A percentile compares a stretch with the other conserved stretches of the same genome.
Conservation (phyloP, 2,888 invertebrate species). For the Gastracanthus pulcherrimus region DNA sequence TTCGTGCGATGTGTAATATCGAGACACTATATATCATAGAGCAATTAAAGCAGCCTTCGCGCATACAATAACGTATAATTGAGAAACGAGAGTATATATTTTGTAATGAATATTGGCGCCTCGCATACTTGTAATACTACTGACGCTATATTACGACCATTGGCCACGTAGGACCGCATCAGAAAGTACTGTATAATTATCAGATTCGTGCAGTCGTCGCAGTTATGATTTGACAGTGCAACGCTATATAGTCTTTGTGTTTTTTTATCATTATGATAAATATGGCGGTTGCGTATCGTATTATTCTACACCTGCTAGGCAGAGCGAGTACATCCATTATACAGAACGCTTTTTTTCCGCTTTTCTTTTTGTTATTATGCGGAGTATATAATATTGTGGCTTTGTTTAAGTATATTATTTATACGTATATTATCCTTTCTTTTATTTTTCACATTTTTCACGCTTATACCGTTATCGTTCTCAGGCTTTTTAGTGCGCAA, state of each 20-base stretch:
- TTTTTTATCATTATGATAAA: background rate
- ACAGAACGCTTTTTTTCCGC: conserved; percentile 12
- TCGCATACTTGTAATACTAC: conserved; percentile 24
- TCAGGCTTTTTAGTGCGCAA: background rate
- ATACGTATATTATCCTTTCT: conserved; percentile 1
- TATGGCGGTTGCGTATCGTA: conserved; percentile 2
- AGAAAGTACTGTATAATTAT: conserved; percentile 22
- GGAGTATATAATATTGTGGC: conserved; percentile 6
- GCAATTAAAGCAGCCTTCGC: conserved; percentile 33
- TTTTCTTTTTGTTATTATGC: background rate
- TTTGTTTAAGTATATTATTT: conserved; percentile 22
- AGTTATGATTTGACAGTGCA: conserved; percentile 7
- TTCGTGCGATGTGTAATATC: conserved; percentile 21
- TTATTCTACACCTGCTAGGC: conserved; percentile 22
- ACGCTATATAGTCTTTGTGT: background rate
- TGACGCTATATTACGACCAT: conserved; percentile 15
- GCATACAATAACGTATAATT: conserved; percentile 1
- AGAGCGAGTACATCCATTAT: conserved; percentile 22
- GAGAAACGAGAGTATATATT: conserved; percentile 14
- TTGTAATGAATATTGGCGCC: conserved; percentile 18
- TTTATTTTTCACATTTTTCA: background rate
- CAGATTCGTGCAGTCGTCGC: background rate
- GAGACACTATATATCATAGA: conserved; percentile 14
- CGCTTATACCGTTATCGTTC: background rate
- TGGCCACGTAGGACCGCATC: conserved; percentile 30